These are phyloP conservation scores for Meriones unguiculatus DNA, from an alignment of 2,113 vertebrate species.

Conservation along the genomic window DNA sequence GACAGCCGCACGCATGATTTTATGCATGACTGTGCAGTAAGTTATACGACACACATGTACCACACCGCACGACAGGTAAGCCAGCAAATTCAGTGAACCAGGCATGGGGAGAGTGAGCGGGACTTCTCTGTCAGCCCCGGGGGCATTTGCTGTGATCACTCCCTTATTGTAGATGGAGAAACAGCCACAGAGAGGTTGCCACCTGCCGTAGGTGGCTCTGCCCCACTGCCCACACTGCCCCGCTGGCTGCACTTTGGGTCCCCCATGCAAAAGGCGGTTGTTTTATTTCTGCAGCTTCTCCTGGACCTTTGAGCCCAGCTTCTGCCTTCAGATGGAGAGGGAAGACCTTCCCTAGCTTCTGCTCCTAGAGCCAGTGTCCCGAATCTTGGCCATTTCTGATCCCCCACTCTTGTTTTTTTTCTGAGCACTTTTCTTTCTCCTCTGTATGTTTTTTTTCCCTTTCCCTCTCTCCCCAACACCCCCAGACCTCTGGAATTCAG, in stretches of 20 bases:
- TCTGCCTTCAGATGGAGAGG: neutral
- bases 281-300: neutral
- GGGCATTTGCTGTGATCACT: neutral
- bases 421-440: neutral
- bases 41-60: neutral
- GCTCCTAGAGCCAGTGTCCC: neutral
- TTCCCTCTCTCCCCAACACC: neutral
- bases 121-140: neutral
- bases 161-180: neutral
- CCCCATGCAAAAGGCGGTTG: neutral
- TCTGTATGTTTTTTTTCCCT: neutral
- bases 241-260: too few relatives aligned
- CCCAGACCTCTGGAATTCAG: constrained; percentile 44
- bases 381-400: neutral
- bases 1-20: neutral
- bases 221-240: too few relatives aligned
- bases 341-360: neutral
- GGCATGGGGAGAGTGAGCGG: too few relatives aligned
- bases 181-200: neutral
- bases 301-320: neutral
- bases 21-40: neutral
- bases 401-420: neutral
- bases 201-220: neutral
- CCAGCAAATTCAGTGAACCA: neutral
- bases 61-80: neutral